A percentile compares a stretch with the other conserved stretches of the same genome.
Evolutionary conservation across 1,140 invertebrate species (phyloP).

Genomic region (Harpegnathos saltator): DNA sequence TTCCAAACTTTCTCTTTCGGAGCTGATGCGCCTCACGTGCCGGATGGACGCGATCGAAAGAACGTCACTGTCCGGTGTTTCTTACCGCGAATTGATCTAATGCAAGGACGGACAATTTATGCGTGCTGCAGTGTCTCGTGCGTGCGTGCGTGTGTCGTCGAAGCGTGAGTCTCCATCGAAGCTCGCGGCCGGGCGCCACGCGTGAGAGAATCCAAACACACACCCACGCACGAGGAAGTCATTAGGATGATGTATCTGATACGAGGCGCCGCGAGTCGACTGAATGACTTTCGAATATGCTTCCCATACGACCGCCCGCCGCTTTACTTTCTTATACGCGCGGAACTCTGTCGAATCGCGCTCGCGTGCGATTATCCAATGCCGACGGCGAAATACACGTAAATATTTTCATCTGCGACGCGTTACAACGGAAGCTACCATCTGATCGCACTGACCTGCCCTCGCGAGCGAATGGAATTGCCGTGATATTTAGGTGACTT

Average conservation of each 20-base stretch:
- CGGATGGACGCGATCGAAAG: conserved; percentile 14
- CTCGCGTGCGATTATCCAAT: conserved; percentile 66
- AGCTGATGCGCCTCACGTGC: conserved; percentile 32
- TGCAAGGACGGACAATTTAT: background rate
- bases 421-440: conserved; percentile 29
- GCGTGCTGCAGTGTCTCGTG: too few relatives aligned
- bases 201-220: conserved; percentile 54
- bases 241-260: conserved; percentile 75
- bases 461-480: background rate
- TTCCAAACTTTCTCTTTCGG: conserved; percentile 52
- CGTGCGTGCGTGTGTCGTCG: background rate
- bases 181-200: background rate
- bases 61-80: conserved; percentile 25
- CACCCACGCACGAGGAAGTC: conserved; percentile 72
- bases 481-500: conserved; percentile 7
- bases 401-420: conserved; percentile 57
- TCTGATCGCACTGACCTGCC: conserved; percentile 10
- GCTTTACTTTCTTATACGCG: conserved; percentile 50
- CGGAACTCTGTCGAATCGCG: background rate
- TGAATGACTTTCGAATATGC: conserved; percentile 63
- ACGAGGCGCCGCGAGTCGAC: conserved; percentile 33
- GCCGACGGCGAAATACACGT: conserved; percentile 42
- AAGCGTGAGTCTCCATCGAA: background rate
- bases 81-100: conserved; percentile 41
- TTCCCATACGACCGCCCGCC: conserved; percentile 27